A percentile compares a stretch with the other conserved stretches of the same genome.
Evolutionary conservation across 2,888 invertebrate species (phyloP).

Genomic region (Brenthis hecate): DNA sequence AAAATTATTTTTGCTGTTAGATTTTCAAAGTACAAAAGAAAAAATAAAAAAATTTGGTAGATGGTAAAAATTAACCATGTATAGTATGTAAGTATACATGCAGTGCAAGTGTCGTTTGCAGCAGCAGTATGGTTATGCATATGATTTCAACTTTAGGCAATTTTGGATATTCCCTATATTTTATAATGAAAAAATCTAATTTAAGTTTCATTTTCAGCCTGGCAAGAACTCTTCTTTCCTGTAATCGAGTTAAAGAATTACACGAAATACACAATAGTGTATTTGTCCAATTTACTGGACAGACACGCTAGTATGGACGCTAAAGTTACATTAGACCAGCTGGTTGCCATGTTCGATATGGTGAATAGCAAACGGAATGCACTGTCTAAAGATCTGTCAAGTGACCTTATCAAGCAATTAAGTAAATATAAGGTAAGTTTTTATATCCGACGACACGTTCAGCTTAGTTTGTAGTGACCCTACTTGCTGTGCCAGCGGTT

Average conservation of each 20-base stretch:
- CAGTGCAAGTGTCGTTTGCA: too few species aligned
- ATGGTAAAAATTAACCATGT: too few species aligned
- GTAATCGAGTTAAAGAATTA: conserved; percentile 88
- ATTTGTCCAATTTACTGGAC: conserved; percentile 81
- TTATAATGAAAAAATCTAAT: conserved; percentile 6
- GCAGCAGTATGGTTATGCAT: too few species aligned
- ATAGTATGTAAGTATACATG: too few species aligned
- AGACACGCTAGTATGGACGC: conserved; percentile 65
- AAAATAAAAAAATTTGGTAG: too few species aligned
- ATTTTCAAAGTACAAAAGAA: too few species aligned
- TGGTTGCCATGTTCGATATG: conserved; percentile 83
- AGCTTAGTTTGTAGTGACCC: too few species aligned
- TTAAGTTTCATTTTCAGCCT: conserved; percentile 75
- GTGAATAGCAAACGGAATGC: conserved; percentile 82
- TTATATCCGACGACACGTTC: neutral
- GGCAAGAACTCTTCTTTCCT: conserved; percentile 89
- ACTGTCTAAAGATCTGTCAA: conserved; percentile 78
- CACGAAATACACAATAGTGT: conserved; percentile 84
- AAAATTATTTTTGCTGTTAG: too few species aligned
- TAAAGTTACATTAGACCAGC: conserved; percentile 78
- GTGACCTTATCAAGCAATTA: conserved; percentile 79
- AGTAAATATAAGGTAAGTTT: conserved; percentile 79
- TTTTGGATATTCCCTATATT: neutral
- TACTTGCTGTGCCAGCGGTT: too few species aligned
- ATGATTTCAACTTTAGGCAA: too few species aligned